Evolutionary conservation across 1,140 invertebrate genomes (phyloP), one percentile per base, ranked within the genome.

Genomic region (Panagrolaimus sp.): DNA sequence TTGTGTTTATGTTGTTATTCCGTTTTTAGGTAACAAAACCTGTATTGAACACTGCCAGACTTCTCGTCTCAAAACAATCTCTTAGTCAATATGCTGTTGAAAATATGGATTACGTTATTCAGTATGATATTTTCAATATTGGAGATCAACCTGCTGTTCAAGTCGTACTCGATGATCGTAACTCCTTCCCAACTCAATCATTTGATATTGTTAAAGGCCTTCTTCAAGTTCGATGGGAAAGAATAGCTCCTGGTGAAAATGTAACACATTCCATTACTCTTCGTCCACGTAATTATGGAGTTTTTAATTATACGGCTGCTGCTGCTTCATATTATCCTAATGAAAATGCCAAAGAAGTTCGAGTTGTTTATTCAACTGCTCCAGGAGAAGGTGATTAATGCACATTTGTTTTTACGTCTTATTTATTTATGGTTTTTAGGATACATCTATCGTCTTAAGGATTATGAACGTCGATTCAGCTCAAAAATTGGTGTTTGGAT

Each of bases 51-150:
- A 74, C 79, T 16, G 86, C 87, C 5, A 75, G 84, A 38, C 74
- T 87, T 13, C 74, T 87, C 14, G 85, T 84, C 0, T 85, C 85
- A 13, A 87, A 88, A 77, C 83, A 83, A 68, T 82, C 98, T 78
- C 87, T 97, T n/a, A 98, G 97, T 80, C 93, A 91, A 86, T 98
- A 96, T 84, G 86, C 98, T 64, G 94, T 98, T n/a, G 94, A 99
- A 87, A 90, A 91, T 81, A 92, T 93, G 89, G 95, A 98, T 84
- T 89, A 97, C 76, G 88, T 97, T 75, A 90, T 98, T 47, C 92
- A 95, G 85, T 91, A 88, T 77, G 85, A 82, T 66, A 83, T 88
- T 44, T 88, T 82, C 78, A 88, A 88, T 80, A 84, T 87, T 71
- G 87, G 87, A 70, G 85, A 84, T 71, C 74, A 68, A 42, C 66